phyloP scores from a whole-genome alignment of 2,113 vertebrate species.

The Hippotragus niger region DNA sequence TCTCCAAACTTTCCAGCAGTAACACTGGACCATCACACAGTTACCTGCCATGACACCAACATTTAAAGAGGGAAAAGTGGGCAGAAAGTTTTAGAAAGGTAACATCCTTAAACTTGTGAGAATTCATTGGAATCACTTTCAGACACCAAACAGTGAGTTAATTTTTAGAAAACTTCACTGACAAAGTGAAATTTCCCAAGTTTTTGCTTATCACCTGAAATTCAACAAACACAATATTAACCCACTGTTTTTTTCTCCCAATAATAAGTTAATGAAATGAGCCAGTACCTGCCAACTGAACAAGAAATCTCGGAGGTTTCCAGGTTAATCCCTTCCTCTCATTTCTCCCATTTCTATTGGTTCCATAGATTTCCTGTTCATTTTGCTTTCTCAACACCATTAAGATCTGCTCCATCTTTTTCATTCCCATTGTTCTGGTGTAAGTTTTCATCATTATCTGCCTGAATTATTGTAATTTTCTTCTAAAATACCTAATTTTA shows the following conservation, averaged over 20 bases:
- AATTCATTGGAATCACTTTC: neutral
- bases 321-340: neutral
- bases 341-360: neutral
- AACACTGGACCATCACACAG: neutral
- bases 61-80: neutral
- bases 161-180: neutral
- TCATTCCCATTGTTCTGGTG: neutral
- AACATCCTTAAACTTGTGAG: neutral
- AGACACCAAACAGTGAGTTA: neutral
- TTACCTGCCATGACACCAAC: neutral
- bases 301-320: neutral
- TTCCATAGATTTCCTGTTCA: neutral
- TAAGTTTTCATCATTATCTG: neutral
- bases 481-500: neutral
- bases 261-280: neutral
- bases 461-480: neutral
- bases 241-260: neutral
- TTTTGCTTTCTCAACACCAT: neutral
- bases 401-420: neutral
- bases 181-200: neutral
- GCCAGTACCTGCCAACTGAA: neutral
- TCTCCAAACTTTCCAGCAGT: neutral
- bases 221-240: neutral
- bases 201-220: neutral
- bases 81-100: neutral